Evolutionary conservation across 1,140 invertebrate species (phyloP).

Genomic region (Apis cerana): DNA sequence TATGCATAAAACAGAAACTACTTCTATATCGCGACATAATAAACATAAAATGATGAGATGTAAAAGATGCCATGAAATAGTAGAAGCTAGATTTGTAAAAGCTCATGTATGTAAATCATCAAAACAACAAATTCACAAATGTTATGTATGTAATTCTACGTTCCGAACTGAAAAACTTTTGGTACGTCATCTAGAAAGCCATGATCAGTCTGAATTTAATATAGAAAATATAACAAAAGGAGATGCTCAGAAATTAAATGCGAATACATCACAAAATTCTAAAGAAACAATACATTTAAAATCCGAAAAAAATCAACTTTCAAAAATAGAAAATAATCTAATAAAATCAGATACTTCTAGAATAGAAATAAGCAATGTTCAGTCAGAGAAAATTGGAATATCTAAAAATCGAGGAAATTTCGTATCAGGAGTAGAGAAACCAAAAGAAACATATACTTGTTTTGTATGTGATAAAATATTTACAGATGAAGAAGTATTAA

Average conservation of each 20-base stretch:
- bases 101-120: conserved; percentile 70
- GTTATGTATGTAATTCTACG: conserved; percentile 64
- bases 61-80: conserved; percentile 76
- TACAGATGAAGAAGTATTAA: conserved; percentile 74
- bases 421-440: neutral
- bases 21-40: neutral
- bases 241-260: conserved; percentile 30
- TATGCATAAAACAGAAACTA: conserved; percentile 60
- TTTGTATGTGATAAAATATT: conserved; percentile 79
- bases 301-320: neutral
- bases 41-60: conserved; percentile 76
- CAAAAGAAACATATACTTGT: conserved; percentile 69
- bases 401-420: neutral
- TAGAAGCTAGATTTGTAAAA: conserved; percentile 74
- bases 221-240: conserved; percentile 51
- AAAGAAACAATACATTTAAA: neutral
- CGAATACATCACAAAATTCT: neutral
- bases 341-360: neutral
- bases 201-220: conserved; percentile 59
- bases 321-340: neutral
- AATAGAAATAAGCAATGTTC: neutral
- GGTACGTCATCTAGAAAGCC: conserved; percentile 59
- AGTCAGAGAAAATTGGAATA: conserved; percentile 9
- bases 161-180: conserved; percentile 69
- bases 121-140: conserved; percentile 60